phyloP scores from a whole-genome alignment of 2,888 invertebrate genomes.

The Meiosimyza decipiens region DNA sequence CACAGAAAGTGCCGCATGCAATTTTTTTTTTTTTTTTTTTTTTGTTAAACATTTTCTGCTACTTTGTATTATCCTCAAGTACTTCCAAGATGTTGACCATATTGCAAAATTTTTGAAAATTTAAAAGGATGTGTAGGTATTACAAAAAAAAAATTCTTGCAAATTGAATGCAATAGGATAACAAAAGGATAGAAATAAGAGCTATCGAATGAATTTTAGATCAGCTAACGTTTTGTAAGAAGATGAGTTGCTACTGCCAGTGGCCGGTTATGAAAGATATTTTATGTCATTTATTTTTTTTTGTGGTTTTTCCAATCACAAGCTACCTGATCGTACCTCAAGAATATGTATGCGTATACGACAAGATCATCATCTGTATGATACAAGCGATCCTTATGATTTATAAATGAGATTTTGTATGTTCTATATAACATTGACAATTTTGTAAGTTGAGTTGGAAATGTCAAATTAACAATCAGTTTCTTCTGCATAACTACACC shows the following conservation, averaged over 20 bases:
- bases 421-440: constrained; percentile 35
- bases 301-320: background rate
- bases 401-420: constrained; percentile 42
- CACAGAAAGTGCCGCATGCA: background rate
- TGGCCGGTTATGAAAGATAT: background rate
- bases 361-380: background rate
- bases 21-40: background rate
- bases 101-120: constrained; percentile 4
- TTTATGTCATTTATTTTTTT: background rate
- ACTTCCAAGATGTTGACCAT: constrained; percentile 14
- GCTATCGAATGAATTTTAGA: constrained; percentile 2
- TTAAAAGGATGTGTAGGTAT: background rate
- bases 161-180: constrained; percentile 1
- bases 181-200: background rate
- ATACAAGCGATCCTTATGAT: constrained; percentile 36
- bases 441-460: constrained; percentile 50
- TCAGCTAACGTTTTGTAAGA: constrained; percentile 44
- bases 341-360: background rate
- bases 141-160: background rate
- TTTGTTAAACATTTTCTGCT: too few relatives aligned
- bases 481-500: background rate
- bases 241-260: background rate
- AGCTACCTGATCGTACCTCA: background rate
- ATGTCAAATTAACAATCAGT: constrained; percentile 47
- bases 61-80: background rate